Evolutionary conservation across 2,797 vertebrate genomes (phyloP).

Genomic region (Melanotaenia nigrans): DNA sequence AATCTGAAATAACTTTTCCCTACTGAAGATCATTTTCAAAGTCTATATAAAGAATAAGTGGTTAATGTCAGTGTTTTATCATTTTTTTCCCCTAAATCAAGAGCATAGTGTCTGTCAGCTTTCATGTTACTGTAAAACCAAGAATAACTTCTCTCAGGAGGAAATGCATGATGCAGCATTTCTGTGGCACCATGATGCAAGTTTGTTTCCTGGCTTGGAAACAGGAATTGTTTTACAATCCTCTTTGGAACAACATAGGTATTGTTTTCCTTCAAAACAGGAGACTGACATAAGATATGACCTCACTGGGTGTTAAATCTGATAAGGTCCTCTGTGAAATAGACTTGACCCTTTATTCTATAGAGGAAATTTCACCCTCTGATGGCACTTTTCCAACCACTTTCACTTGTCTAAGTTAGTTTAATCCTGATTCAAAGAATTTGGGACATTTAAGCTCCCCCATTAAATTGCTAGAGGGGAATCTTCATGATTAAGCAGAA

Average conservation of each 20-base stretch:
- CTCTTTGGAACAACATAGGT: conserved; percentile 63
- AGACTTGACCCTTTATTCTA: conserved; percentile 22
- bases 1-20: background rate
- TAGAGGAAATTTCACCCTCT: conserved; percentile 11
- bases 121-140: conserved; percentile 2
- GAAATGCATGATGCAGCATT: conserved; percentile 49
- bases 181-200: conserved; percentile 52
- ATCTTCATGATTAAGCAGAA: conserved; percentile 21
- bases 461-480: conserved; percentile 1
- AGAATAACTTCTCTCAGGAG: conserved; percentile 28
- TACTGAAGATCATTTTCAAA: background rate
- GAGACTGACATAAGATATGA: conserved; percentile 47
- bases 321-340: conserved; percentile 22
- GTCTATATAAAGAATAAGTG: conserved; percentile 3
- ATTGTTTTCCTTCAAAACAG: conserved; percentile 64
- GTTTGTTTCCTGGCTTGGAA: conserved; percentile 62
- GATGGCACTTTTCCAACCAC: conserved; percentile 18
- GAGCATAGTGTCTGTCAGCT: conserved; percentile 16
- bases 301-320: conserved; percentile 36
- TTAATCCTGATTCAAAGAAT: conserved; percentile 14
- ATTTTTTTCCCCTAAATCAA: conserved; percentile 7
- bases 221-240: conserved; percentile 68
- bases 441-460: conserved; percentile 11
- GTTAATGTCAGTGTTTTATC: background rate
- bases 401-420: conserved; percentile 11